Evolutionary conservation across 2,797 vertebrate genomes (phyloP).

Genomic region (Eleutherodactylus coqui): DNA sequence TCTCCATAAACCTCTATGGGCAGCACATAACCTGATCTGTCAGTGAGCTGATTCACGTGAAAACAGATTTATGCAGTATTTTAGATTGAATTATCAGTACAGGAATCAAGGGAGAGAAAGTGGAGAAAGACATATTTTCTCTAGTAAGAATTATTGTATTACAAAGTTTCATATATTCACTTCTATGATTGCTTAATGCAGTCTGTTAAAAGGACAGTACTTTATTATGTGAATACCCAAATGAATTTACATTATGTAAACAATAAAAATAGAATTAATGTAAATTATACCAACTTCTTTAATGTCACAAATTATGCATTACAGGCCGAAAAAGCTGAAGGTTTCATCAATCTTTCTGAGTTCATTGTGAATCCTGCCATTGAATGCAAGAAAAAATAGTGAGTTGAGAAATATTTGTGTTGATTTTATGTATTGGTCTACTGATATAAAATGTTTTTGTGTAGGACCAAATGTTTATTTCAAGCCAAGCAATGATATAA

Average conservation of each 20-base stretch:
- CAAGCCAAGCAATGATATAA: too few species aligned
- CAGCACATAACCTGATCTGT: too few species aligned
- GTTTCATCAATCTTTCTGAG: slow-evolving; percentile 92
- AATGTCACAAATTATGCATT: slow-evolving; percentile 59
- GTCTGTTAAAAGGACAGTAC: too few species aligned
- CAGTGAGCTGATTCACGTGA: too few species aligned
- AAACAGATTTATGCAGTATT: too few species aligned
- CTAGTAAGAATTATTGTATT: too few species aligned
- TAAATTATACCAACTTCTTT: background rate
- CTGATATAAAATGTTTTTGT: background rate
- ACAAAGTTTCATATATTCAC: too few species aligned
- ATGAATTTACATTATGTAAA: background rate
- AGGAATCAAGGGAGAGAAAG: too few species aligned
- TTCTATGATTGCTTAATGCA: too few species aligned
- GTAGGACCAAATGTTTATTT: background rate
- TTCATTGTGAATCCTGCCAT: slow-evolving; percentile 90
- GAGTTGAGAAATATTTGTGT: slow-evolving; percentile 71
- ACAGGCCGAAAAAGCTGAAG: slow-evolving; percentile 96
- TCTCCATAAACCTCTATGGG: too few species aligned
- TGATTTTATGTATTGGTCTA: background rate
- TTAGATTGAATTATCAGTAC: too few species aligned
- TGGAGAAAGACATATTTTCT: too few species aligned
- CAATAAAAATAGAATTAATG: background rate
- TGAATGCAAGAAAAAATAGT: slow-evolving; percentile 99
- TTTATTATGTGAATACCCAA: background rate